These are phyloP conservation scores for Chionis minor DNA, from an alignment of 2,113 vertebrate species.

Conservation along the genomic window DNA sequence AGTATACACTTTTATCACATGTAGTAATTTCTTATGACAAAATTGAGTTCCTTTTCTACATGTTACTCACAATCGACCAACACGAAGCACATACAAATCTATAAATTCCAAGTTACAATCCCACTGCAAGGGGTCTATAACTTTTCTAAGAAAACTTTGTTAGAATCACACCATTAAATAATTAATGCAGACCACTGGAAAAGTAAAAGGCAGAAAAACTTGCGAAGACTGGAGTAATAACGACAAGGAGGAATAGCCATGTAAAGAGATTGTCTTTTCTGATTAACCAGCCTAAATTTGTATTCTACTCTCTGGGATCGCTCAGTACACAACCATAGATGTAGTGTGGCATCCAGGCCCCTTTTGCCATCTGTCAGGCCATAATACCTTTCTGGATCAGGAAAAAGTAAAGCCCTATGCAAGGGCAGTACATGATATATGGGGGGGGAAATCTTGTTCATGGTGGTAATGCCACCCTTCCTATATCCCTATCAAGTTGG, in stretches of 20 bases:
- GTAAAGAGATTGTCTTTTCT: neutral
- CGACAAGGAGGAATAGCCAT: accelerated
- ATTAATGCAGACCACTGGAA: neutral
- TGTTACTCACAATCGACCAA: neutral
- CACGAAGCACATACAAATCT: neutral
- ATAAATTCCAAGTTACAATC: accelerated
- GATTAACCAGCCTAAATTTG: neutral
- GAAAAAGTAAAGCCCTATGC: neutral
- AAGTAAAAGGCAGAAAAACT: neutral
- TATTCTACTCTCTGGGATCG: neutral
- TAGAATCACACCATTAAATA: neutral
- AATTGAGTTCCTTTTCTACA: neutral
- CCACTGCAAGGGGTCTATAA: neutral
- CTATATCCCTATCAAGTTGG: neutral
- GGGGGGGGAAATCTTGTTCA: too few species aligned
- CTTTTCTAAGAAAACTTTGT: neutral
- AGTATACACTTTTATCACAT: neutral
- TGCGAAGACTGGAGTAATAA: neutral
- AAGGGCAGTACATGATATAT: accelerated
- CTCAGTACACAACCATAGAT: neutral
- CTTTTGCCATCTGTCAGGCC: neutral
- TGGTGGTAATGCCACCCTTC: neutral
- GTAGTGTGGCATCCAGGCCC: too few species aligned
- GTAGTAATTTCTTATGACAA: neutral
- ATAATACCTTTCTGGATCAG: accelerated